Evolutionary conservation across 2,797 vertebrate genomes (phyloP).

Genomic region (Chromis chromis): DNA sequence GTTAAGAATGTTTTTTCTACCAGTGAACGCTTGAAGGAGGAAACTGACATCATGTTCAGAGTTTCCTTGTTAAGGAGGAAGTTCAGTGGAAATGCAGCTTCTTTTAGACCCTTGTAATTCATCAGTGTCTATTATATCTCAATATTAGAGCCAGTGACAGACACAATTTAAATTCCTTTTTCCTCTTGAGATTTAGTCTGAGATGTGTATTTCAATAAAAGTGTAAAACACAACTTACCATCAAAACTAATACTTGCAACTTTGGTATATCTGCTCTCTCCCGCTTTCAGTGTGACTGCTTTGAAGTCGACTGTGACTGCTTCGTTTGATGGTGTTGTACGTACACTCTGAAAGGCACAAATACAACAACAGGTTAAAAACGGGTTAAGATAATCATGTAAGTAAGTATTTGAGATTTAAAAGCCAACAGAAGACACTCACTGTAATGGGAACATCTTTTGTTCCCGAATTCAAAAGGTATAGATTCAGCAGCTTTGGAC

Average conservation of each 20-base stretch:
- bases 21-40: background rate
- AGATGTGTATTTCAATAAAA: background rate
- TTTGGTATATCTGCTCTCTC: conserved; percentile 98
- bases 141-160: background rate
- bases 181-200: background rate
- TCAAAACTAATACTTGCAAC: conserved; percentile 99
- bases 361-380: conserved; percentile 11
- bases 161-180: background rate
- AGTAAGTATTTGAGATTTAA: background rate
- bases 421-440: conserved; percentile 75
- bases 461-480: conserved; percentile 99
- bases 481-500: conserved; percentile 96
- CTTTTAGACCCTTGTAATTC: background rate
- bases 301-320: conserved; percentile 95
- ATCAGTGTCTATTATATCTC: background rate
- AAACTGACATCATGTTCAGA: background rate
- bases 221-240: conserved; percentile 83
- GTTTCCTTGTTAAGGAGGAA: background rate
- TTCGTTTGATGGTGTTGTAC: conserved; percentile 95
- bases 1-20: background rate
- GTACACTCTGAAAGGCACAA: conserved; percentile 89
- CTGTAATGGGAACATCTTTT: conserved; percentile 98
- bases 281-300: conserved; percentile 95
- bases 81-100: conserved; percentile 7
- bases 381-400: background rate